Evolutionary conservation across 2,888 invertebrate species (phyloP).

Genomic region (Nematopogon swammerdamellus): DNA sequence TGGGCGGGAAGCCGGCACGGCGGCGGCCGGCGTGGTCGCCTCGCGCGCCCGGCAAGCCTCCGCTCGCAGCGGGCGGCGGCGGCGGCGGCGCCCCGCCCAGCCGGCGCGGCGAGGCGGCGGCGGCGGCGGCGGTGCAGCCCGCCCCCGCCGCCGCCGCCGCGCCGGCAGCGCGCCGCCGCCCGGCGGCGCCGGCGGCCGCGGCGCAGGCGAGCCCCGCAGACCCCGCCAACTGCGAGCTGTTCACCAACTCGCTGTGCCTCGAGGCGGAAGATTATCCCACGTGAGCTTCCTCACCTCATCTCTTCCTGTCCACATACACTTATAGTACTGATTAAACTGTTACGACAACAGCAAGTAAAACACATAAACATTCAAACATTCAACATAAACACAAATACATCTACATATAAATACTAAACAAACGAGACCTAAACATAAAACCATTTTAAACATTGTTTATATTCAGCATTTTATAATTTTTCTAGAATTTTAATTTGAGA

Average conservation of each 20-base stretch:
- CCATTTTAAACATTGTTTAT: too few species aligned
- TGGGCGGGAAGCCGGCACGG: not conserved
- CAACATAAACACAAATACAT: too few species aligned
- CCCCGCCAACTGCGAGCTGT: conserved; percentile 59
- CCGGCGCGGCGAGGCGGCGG: conserved; percentile 24
- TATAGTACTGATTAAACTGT: not conserved
- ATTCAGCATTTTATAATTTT: too few species aligned
- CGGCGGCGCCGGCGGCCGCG: conserved; percentile 19
- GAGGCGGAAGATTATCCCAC: conserved; percentile 73
- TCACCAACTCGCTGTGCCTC: conserved; percentile 70
- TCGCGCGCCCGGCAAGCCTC: too few species aligned
- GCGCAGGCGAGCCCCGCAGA: conserved; percentile 22
- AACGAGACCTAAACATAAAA: too few species aligned
- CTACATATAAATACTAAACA: too few species aligned
- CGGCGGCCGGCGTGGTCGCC: conserved; percentile 18
- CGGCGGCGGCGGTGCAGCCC: conserved; percentile 20
- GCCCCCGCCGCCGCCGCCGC: conserved; percentile 16
- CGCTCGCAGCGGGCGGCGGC: too few species aligned
- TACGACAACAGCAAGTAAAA: too few species aligned
- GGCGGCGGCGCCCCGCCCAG: conserved; percentile 20
- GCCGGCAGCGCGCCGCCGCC: conserved; percentile 22
- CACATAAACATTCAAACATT: too few species aligned
- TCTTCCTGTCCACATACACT: not conserved
- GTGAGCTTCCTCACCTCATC: conserved; percentile 57
- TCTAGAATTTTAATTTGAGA: too few species aligned